A percentile compares a stretch with the other conserved stretches of the same genome.
These are phyloP conservation scores for Aurelia aurita DNA, from an alignment of 30 jellyfish, hydroid and myxozoan genomes.

Conservation along the genomic window DNA sequence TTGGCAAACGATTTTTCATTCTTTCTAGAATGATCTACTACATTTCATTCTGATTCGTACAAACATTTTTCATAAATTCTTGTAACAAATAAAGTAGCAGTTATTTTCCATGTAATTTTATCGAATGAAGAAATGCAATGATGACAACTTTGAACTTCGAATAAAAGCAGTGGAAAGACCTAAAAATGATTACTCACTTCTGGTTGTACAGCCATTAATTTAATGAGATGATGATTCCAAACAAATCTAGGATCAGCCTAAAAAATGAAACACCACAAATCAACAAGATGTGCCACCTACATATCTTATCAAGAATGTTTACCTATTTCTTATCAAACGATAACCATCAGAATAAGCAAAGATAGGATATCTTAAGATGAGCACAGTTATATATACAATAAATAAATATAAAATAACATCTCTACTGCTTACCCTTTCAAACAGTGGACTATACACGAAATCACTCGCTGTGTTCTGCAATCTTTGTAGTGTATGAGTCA, in stretches of 20 bases:
- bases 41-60: no score
- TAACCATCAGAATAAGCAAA: no score
- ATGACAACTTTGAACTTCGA: no score
- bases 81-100: no score
- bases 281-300: neutral
- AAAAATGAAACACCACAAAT: neutral
- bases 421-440: conserved; percentile 88
- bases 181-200: conserved; percentile 58
- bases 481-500: conserved; percentile 91
- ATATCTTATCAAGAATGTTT: neutral
- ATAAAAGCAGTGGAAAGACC: no score
- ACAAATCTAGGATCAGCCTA: conserved; percentile 94
- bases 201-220: conserved; percentile 87
- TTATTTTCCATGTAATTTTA: no score
- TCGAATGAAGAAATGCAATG: no score
- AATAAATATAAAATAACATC: neutral
- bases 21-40: no score
- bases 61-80: no score
- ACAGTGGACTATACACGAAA: conserved; percentile 80
- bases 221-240: conserved; percentile 87
- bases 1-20: no score
- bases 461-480: conserved; percentile 86
- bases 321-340: no score
- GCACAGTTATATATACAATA: neutral
- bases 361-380: neutral